These are phyloP conservation scores for Suillia variegata DNA, from an alignment of 2,888 invertebrate genomes.

Conservation along the genomic window DNA sequence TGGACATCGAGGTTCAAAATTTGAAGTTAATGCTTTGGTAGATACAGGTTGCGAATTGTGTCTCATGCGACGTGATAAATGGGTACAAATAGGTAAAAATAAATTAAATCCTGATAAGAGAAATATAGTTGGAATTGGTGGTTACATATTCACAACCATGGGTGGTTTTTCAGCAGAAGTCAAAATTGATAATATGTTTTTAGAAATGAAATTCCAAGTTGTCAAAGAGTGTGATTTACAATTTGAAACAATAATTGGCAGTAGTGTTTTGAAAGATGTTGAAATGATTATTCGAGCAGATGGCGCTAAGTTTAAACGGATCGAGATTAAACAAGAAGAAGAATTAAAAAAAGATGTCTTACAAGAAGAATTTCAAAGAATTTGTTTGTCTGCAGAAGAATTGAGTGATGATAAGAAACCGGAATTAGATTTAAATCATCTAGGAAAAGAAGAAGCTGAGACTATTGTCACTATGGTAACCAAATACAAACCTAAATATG, in stretches of 20 bases:
- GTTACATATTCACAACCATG: slow-evolving; percentile 1
- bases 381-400: neutral
- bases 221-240: no score
- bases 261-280: slow-evolving; percentile 1
- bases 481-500: neutral
- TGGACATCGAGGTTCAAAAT: slow-evolving; percentile 4
- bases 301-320: neutral
- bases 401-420: neutral
- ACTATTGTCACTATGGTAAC: no score
- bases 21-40: slow-evolving; percentile 8
- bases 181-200: neutral
- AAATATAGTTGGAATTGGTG: slow-evolving; percentile 2
- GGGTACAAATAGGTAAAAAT: neutral
- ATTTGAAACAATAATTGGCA: no score
- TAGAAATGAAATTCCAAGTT: no score
- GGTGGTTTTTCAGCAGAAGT: slow-evolving; percentile 10
- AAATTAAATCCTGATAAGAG: neutral
- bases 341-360: neutral
- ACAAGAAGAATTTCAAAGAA: neutral
- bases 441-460: neutral
- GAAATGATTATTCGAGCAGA: neutral
- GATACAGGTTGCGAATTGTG: slow-evolving; percentile 21
- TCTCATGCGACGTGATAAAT: slow-evolving; percentile 13
- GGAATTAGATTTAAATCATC: slow-evolving; percentile 6
- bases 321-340: neutral